Conservation (phyloP, 2,113 vertebrate species). For the Nannospalax galili region DNA sequence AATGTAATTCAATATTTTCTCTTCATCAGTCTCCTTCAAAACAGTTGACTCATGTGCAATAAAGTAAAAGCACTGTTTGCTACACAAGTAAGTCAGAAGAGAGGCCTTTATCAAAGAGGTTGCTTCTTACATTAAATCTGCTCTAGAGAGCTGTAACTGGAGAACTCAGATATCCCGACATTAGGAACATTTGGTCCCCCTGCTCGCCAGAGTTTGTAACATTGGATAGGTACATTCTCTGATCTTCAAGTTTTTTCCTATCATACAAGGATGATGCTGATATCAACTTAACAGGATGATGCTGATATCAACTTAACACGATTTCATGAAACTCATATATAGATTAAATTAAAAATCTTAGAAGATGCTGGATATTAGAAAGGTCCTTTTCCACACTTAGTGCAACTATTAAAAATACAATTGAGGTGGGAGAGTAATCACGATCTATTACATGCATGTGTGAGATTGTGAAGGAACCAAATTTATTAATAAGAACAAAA, state of each 20-base stretch:
- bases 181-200: rapidly evolving
- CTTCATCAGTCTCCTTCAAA: neutral
- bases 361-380: neutral
- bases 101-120: neutral
- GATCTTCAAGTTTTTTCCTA: neutral
- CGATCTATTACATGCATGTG: neutral
- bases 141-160: neutral
- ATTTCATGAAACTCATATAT: neutral
- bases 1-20: neutral
- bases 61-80: neutral
- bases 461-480: neutral
- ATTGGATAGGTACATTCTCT: too few species aligned
- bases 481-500: neutral
- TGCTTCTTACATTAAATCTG: neutral
- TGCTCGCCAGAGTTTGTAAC: too few species aligned
- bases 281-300: neutral
- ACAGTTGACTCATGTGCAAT: neutral
- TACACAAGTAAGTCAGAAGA: neutral
- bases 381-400: neutral
- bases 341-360: neutral
- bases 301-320: too few species aligned
- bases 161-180: neutral
- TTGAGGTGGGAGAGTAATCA: neutral
- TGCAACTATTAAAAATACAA: neutral
- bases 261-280: neutral